Base-by-base conservation (phyloP, 2,888 invertebrate genomes). In the Leptura quadrifasciata region DNA sequence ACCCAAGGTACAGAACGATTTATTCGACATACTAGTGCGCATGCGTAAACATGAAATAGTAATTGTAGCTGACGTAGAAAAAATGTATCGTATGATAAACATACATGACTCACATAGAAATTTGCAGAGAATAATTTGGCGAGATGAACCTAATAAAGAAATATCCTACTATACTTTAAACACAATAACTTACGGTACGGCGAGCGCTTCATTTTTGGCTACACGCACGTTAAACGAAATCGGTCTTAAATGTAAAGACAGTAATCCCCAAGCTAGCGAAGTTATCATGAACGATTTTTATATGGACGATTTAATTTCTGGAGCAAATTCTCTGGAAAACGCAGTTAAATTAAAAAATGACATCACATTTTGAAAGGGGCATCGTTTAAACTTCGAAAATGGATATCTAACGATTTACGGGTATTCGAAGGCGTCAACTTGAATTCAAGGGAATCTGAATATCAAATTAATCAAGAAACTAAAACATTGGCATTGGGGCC, bases 121-220 rank as follows among this genome's bases (percentile, higher is more conserved):
- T 64, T 47, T 47, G 10, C 64, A 64, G 20, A 18, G 64, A 4
- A 64, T 64, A 10, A 24, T 65, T 24, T 52, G 65, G 65, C 52
- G 52, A 52, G 6, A 15, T 2, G 65, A 65, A 1, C 15, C 47
- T 6, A 65, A 24, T 52, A 12, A 47, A 52, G 69, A 72, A 31
- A 20, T 77, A 6, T 27, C 20, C n/a, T 65, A 69, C 72, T 75
- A 47, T 39, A 21, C 18, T 9, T 27, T 74, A 35, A 73, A 75
- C 27, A 78, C 75, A 2, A 70, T 80, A 10, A 79, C 78, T 17
- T 79, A 77, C 64, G 77, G 80, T 12, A 76, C 76, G 12, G 57
- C 73, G 2, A 55, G 74, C 31, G 77, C 77, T 1, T 71, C 73
- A 12, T 80, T 74, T 72, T n/a, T 80, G 24, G 73, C 80, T 0